phyloP scores from a whole-genome alignment of 2,113 vertebrate genomes.

The Cromileptes altivelis region DNA sequence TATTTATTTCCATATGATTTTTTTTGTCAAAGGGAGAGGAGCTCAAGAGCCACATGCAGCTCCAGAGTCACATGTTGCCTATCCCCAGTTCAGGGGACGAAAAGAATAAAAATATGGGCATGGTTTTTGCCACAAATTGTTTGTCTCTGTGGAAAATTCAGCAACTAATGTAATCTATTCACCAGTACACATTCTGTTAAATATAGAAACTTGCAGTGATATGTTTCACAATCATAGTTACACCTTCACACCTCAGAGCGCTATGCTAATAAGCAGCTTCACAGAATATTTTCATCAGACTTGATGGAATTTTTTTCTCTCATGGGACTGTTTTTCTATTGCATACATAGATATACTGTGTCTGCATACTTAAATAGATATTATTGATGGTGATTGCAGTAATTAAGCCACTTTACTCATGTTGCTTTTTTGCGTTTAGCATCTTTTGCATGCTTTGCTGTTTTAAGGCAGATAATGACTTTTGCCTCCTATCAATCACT shows the following conservation, averaged over 20 bases:
- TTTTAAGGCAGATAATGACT: conserved; percentile 62
- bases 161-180: not conserved
- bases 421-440: conserved; percentile 35
- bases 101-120: not conserved
- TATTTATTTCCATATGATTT: too few species aligned
- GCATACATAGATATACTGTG: conserved; percentile 37
- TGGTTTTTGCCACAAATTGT: not conserved
- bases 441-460: conserved; percentile 34
- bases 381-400: conserved; percentile 46
- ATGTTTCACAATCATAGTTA: conserved; percentile 20
- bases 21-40: too few species aligned
- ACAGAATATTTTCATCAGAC: conserved; percentile 55
- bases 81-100: not conserved
- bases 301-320: conserved; percentile 35
- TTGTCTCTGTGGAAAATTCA: conserved; percentile 11
- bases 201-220: conserved; percentile 23
- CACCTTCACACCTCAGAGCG: conserved; percentile 36
- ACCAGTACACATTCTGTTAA: conserved; percentile 4
- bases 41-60: too few species aligned
- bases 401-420: conserved; percentile 56
- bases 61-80: too few species aligned
- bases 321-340: conserved; percentile 43
- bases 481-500: conserved; percentile 61
- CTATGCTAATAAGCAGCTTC: conserved; percentile 55
- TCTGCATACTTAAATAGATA: conserved; percentile 42